These are phyloP conservation scores for Sesia bembeciformis DNA, from an alignment of 2,888 invertebrate species.

Conservation along the genomic window DNA sequence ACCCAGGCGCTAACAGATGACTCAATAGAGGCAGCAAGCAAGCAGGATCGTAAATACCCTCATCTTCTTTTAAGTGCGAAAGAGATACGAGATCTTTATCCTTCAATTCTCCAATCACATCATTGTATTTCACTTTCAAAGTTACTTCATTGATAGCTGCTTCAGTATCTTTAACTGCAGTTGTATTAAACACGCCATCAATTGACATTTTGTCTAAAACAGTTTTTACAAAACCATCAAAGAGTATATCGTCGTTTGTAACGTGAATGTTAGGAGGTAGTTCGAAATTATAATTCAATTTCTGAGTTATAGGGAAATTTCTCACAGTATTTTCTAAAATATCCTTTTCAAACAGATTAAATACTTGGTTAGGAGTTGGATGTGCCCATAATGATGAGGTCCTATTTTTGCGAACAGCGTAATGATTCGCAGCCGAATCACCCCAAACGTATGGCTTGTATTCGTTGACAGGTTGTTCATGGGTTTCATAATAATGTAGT, in stretches of 20 bases:
- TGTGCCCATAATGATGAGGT: slow-evolving; percentile 78
- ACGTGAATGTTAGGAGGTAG: slow-evolving; percentile 22
- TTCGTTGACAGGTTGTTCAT: slow-evolving; percentile 76
- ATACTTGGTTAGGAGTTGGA: slow-evolving; percentile 81
- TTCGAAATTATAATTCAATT: slow-evolving; percentile 63
- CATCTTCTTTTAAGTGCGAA: slow-evolving; percentile 32
- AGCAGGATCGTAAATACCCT: slow-evolving; percentile 84
- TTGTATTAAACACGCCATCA: slow-evolving; percentile 25
- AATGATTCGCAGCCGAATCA: slow-evolving; percentile 84
- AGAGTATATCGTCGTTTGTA: slow-evolving; percentile 9
- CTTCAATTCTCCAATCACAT: slow-evolving; percentile 18
- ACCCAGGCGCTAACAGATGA: slow-evolving; percentile 83
- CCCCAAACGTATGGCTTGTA: slow-evolving; percentile 91
- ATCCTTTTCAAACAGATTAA: slow-evolving; percentile 81
- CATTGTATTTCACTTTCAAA: slow-evolving; percentile 27
- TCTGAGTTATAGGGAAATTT: slow-evolving; percentile 80
- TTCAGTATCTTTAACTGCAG: slow-evolving; percentile 28
- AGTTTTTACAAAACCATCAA: slow-evolving; percentile 16
- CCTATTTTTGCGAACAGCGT: slow-evolving; percentile 77
- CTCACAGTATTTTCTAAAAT: slow-evolving; percentile 78
- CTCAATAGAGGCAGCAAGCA: slow-evolving; percentile 87
- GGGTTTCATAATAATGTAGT: slow-evolving; percentile 79
- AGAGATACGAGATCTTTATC: slow-evolving; percentile 25
- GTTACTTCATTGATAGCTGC: slow-evolving; percentile 24
- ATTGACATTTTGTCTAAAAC: slow-evolving; percentile 27